A percentile compares a stretch with the other conserved stretches of the same genome.
Evolutionary conservation across 2,797 vertebrate genomes (phyloP).

Genomic region (Malacoraja senta): DNA sequence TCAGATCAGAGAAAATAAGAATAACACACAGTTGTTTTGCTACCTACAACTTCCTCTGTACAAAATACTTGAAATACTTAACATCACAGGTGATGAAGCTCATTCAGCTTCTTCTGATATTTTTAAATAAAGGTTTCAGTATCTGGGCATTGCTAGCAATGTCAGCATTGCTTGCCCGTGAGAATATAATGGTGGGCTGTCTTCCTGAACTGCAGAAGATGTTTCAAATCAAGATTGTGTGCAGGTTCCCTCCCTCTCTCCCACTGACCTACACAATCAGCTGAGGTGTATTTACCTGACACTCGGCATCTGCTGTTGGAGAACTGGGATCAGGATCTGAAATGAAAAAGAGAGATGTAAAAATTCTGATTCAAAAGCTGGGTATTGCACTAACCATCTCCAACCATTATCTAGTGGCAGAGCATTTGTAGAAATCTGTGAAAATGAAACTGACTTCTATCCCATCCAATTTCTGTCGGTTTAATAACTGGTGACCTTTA

Average conservation of each 20-base stretch:
- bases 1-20: background rate
- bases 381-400: background rate
- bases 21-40: background rate
- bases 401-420: background rate
- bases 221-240: too few relatives aligned
- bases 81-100: background rate
- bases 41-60: background rate
- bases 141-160: too few relatives aligned
- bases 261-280: too few relatives aligned
- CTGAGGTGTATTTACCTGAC: conserved; percentile 4
- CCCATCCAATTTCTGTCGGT: background rate
- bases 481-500: background rate
- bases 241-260: too few relatives aligned
- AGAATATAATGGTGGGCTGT: too few relatives aligned
- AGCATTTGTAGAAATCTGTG: background rate
- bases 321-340: background rate
- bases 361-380: background rate
- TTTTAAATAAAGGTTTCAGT: too few relatives aligned
- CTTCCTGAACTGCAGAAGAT: too few relatives aligned
- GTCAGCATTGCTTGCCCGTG: too few relatives aligned
- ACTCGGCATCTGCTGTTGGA: background rate
- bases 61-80: background rate
- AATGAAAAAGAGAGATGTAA: background rate
- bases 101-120: background rate
- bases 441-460: background rate